Conservation (phyloP, 1,140 invertebrate genomes). For the Drosophila nigrodunni region DNA sequence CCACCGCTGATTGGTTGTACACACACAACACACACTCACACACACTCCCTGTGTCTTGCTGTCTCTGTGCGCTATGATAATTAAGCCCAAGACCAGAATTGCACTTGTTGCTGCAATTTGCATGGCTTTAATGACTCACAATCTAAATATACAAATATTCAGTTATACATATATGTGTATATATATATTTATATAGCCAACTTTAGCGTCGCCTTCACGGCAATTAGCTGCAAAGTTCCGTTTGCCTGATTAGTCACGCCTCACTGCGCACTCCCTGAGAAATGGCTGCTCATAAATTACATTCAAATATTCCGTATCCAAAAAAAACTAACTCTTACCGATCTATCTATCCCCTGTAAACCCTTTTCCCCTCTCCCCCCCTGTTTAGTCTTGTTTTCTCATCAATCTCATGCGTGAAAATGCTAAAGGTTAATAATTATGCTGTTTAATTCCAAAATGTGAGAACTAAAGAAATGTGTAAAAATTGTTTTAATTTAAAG, state of each 20-base stretch:
- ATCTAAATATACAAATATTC: slow-evolving; percentile 1
- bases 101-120: slow-evolving; percentile 81
- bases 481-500: slow-evolving; percentile 61
- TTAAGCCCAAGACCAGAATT: slow-evolving; percentile 60
- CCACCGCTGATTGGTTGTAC: slow-evolving; percentile 76
- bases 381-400: slow-evolving; percentile 49
- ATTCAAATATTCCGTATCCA: slow-evolving; percentile 32
- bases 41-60: background rate
- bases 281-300: slow-evolving; percentile 77
- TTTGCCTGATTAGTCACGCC: slow-evolving; percentile 76
- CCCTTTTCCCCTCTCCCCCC: background rate
- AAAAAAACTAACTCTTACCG: slow-evolving; percentile 9
- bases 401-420: slow-evolving; percentile 74
- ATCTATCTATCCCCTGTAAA: background rate
- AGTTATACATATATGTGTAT: slow-evolving; percentile 4
- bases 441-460: slow-evolving; percentile 56
- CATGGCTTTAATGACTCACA: slow-evolving; percentile 55
- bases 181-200: slow-evolving; percentile 12
- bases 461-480: slow-evolving; percentile 36
- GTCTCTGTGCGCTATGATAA: slow-evolving; percentile 71
- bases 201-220: slow-evolving; percentile 71
- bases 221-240: slow-evolving; percentile 72
- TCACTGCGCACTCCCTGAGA: slow-evolving; percentile 70
- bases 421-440: slow-evolving; percentile 82
- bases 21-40: slow-evolving; percentile 53